Evolutionary conservation across 30 jellyfish, hydroid and myxozoan genomes (phyloP).

Genomic region (Cassiopea andromeda): DNA sequence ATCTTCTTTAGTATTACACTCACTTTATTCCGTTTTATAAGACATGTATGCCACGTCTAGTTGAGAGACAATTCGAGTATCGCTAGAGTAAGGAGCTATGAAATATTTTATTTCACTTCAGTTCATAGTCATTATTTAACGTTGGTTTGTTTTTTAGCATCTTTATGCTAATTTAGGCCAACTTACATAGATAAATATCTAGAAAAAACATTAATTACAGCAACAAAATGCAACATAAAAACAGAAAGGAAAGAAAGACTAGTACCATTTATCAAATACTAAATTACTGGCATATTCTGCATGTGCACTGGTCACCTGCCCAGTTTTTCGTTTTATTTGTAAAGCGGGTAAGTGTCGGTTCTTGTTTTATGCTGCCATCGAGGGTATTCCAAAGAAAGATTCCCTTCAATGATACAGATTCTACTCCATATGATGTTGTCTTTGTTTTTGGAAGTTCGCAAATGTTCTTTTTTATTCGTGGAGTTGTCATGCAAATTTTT

Average conservation of each 20-base stretch:
- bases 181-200: not conserved
- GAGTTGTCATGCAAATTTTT: slow-evolving; percentile 13
- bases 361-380: slow-evolving; percentile 10
- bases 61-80: no score
- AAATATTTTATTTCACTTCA: no score
- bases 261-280: not conserved
- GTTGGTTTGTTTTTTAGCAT: not conserved
- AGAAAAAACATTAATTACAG: not conserved
- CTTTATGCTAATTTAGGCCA: not conserved
- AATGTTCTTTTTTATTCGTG: slow-evolving; percentile 13
- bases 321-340: slow-evolving; percentile 16
- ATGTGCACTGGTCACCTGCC: slow-evolving; percentile 15
- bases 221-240: not conserved
- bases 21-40: no score
- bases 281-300: not conserved
- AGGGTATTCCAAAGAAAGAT: slow-evolving; percentile 15
- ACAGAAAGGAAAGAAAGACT: not conserved
- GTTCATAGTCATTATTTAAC: not conserved
- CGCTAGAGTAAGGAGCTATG: no score
- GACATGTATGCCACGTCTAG: no score
- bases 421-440: slow-evolving; percentile 10
- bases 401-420: slow-evolving; percentile 12
- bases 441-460: slow-evolving; percentile 38
- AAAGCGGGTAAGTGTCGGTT: slow-evolving; percentile 34
- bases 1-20: no score